phyloP scores from a whole-genome alignment of 2,888 invertebrate genomes.

The Eristalinus aeneus region DNA sequence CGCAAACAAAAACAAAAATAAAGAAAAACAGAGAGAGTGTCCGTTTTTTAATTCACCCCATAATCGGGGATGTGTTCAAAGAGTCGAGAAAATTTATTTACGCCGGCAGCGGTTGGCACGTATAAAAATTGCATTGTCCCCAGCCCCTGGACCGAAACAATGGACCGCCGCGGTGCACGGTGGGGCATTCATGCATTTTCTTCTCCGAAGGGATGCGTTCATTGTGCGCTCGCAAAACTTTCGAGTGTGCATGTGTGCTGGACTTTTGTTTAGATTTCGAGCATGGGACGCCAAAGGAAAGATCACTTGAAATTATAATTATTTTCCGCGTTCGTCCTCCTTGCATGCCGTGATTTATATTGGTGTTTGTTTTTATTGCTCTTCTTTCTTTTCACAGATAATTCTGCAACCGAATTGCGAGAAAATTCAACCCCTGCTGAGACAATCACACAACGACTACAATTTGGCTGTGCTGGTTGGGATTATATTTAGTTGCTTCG shows the following conservation, averaged over 20 bases:
- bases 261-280: neutral
- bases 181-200: neutral
- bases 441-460: slow-evolving; percentile 84
- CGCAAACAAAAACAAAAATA: slow-evolving; percentile 7
- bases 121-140: slow-evolving; percentile 41
- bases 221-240: neutral
- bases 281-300: neutral
- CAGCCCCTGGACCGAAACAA: slow-evolving; percentile 4
- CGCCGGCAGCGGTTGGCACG: slow-evolving; percentile 17
- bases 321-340: neutral
- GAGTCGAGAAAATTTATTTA: slow-evolving; percentile 9
- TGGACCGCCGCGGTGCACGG: neutral
- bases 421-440: slow-evolving; percentile 83
- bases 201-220: neutral
- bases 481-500: slow-evolving; percentile 86
- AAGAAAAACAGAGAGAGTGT: neutral
- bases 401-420: slow-evolving; percentile 86
- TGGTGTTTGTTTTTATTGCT: slow-evolving; percentile 14
- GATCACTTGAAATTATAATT: neutral
- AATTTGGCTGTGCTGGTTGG: slow-evolving; percentile 87
- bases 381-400: slow-evolving; percentile 80
- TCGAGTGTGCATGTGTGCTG: neutral
- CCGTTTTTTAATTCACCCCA: slow-evolving; percentile 37
- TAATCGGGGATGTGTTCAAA: slow-evolving; percentile 36
- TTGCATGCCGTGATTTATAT: neutral